Conservation (phyloP, 2,888 invertebrate species). For the Amphiduros pacificus region DNA sequence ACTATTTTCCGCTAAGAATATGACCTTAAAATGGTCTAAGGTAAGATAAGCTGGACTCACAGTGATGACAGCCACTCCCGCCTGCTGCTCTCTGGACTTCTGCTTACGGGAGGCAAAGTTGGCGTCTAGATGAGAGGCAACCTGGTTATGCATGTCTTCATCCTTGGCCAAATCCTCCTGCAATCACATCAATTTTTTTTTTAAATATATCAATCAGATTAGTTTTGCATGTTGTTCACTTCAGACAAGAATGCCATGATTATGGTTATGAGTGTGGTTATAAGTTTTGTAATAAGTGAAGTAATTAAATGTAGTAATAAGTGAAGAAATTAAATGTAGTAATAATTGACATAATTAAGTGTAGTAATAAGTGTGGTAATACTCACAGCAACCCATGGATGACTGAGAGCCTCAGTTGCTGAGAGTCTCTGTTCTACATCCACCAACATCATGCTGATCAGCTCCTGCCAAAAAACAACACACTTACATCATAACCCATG, state of each 20-base stretch:
- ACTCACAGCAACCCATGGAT: constrained; percentile 55
- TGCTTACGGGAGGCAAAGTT: constrained; percentile 56
- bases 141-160: constrained; percentile 52
- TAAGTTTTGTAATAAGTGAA: background rate
- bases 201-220: background rate
- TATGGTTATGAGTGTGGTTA: background rate
- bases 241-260: too few species aligned
- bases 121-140: constrained; percentile 54
- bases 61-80: constrained; percentile 21
- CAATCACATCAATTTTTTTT: constrained; percentile 14
- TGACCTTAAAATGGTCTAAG: too few species aligned
- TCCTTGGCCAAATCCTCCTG: constrained; percentile 57
- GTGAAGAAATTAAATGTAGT: background rate
- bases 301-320: background rate
- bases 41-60: constrained; percentile 16
- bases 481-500: too few species aligned
- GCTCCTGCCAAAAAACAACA: constrained; percentile 50
- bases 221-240: background rate
- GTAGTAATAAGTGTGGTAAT: background rate
- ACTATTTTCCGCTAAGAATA: too few species aligned
- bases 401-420: constrained; percentile 45
- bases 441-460: constrained; percentile 89
- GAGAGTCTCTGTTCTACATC: constrained; percentile 84
- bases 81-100: constrained; percentile 38
- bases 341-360: background rate